phyloP scores from a whole-genome alignment of 2,797 vertebrate genomes.

The Taeniopygia guttata region DNA sequence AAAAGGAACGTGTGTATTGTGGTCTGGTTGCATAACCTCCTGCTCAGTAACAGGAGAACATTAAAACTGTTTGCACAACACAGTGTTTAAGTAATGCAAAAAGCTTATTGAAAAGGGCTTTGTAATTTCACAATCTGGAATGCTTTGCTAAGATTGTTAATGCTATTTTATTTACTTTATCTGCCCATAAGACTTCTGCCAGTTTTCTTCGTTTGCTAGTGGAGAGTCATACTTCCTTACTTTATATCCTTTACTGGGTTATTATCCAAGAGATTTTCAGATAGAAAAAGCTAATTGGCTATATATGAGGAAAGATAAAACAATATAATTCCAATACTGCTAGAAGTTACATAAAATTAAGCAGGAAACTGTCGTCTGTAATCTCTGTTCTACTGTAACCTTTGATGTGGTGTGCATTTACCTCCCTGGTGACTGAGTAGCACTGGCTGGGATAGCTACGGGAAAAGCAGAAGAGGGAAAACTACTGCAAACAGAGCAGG shows the following conservation, averaged over 20 bases:
- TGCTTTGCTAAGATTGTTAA: neutral
- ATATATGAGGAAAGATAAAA: neutral
- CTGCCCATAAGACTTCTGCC: neutral
- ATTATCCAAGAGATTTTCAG: neutral
- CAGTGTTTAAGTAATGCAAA: neutral
- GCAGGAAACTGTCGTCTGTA: neutral
- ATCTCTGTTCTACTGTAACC: neutral
- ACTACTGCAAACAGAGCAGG: neutral
- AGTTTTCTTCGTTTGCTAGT: neutral
- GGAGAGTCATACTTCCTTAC: neutral
- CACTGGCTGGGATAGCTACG: rapidly evolving
- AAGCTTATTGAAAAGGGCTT: conserved; percentile 5
- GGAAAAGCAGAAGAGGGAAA: neutral
- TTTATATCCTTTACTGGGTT: neutral
- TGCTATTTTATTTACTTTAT: conserved; percentile 14
- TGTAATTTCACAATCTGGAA: conserved; percentile 30
- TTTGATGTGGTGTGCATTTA: neutral
- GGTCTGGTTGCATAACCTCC: neutral
- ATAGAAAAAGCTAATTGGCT: neutral
- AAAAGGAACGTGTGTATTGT: neutral
- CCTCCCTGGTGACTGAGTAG: neutral
- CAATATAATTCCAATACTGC: neutral
- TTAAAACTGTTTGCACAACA: conserved; percentile 29
- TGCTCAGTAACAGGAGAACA: neutral
- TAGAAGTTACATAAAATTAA: neutral